Base-by-base conservation (phyloP, 2,888 invertebrate genomes). In the Drosophila affinis region DNA sequence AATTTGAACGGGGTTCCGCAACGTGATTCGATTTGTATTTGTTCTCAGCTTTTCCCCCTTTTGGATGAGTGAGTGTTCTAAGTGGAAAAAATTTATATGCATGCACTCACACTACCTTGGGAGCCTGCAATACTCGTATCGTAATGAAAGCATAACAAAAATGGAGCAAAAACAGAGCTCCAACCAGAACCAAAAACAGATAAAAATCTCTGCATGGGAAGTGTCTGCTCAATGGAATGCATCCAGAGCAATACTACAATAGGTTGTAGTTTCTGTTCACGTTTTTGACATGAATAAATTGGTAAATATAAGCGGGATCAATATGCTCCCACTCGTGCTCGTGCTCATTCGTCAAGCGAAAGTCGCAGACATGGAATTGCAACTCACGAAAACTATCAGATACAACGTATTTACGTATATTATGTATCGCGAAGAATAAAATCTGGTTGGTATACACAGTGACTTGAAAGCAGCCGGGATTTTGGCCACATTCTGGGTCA, bases 211-310 rank as follows among this genome's bases (percentile, higher is more conserved):
- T 44, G 61, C 53, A 57, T 67, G 60, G 57, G 67, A 49, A 74
- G 49, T 65, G 55, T 67, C 61, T 74, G 52, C 32, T 59, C 58
- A 45, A 58, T 46, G 46, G 32, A 7, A 14, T n/a, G 14, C 24
- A 24, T 4, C 14, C 21, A 24, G 9, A 24, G 9, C 18, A n/a
- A n/a, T n/a, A n/a, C n/a, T 48, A 21, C 24, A 21, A n/a, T 65
- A 60, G 68, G 54, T 75, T 75, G 68, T 62, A 58, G 54, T 77
- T 62, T 68, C 72, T 34, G 58, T 44, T 58, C 87, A 87, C 85
- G 85, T 78, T 72, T 84, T 62, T 79, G 78, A 51, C 77, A 77
- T 85, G 78, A 75, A 87, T 87, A 85, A 80, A 82, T 83, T 82
- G 65, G 72, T 47, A 75, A 77, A 71, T 61, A 75, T 69, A 67